These are phyloP conservation scores for Pongo abelii DNA, from an alignment of 2,113 vertebrate species.

Conservation along the genomic window DNA sequence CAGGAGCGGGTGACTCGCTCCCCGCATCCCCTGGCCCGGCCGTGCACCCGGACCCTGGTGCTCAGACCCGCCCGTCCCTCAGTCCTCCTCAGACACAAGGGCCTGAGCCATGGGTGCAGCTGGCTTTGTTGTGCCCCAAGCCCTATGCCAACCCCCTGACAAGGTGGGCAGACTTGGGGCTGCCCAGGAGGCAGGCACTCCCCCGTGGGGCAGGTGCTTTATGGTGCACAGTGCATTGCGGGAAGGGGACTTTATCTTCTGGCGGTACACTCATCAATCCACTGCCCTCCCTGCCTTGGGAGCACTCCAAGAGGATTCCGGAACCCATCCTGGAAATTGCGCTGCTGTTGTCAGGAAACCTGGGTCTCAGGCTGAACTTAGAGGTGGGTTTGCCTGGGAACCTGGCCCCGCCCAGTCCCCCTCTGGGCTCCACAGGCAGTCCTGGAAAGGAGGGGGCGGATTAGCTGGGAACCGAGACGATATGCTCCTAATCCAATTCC, in stretches of 20 bases:
- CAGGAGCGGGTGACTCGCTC: not conserved
- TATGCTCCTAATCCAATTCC: conserved; percentile 72
- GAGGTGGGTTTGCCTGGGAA: not conserved
- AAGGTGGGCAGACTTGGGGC: not conserved
- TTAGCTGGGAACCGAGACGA: conserved; percentile 16
- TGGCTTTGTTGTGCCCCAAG: not conserved
- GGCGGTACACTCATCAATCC: not conserved
- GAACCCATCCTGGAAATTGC: not conserved
- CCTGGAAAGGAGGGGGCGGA: conserved; percentile 27
- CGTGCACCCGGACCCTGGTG: not conserved
- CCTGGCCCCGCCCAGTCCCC: not conserved
- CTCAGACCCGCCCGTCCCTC: not conserved
- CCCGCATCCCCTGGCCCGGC: not conserved
- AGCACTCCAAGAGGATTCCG: not conserved
- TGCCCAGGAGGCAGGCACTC: not conserved
- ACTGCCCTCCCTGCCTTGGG: not conserved
- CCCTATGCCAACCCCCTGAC: not conserved
- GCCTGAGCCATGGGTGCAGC: not conserved
- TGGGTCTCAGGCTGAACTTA: not conserved
- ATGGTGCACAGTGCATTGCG: fast-evolving
- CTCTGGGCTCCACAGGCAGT: not conserved
- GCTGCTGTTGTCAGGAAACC: not conserved
- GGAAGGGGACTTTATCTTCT: not conserved
- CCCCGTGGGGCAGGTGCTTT: not conserved
- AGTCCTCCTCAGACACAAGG: not conserved